phyloP scores from a whole-genome alignment of 1,140 invertebrate genomes.

The Drosophila persimilis region DNA sequence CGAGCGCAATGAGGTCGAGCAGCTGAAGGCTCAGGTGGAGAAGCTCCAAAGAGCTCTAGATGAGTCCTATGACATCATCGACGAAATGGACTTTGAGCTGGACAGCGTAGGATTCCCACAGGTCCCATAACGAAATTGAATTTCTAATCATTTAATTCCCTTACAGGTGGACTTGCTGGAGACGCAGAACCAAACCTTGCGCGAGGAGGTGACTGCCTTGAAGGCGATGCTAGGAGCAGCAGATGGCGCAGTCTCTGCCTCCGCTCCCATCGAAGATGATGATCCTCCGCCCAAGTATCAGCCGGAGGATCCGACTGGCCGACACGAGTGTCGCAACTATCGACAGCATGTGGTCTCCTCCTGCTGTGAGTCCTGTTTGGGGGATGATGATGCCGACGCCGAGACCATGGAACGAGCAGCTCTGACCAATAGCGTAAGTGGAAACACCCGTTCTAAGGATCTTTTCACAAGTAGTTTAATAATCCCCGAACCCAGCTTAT shows the following conservation, averaged over 20 bases:
- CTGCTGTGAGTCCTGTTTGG: slow-evolving; percentile 31
- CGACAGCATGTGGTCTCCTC: slow-evolving; percentile 36
- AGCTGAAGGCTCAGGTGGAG: slow-evolving; percentile 54
- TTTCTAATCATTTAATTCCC: neutral
- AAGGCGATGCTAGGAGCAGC: slow-evolving; percentile 19
- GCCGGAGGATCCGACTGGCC: neutral
- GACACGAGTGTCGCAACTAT: slow-evolving; percentile 6
- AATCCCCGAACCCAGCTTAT: slow-evolving; percentile 37
- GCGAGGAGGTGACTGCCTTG: slow-evolving; percentile 54
- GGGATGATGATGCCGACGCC: slow-evolving; percentile 53
- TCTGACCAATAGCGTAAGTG: slow-evolving; percentile 69
- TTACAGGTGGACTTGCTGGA: slow-evolving; percentile 70
- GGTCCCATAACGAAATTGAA: no score
- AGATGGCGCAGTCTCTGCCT: neutral
- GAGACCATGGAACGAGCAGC: slow-evolving; percentile 63
- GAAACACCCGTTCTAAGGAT: no score
- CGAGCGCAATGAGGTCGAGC: slow-evolving; percentile 28
- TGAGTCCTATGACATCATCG: slow-evolving; percentile 78
- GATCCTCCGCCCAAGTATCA: slow-evolving; percentile 64
- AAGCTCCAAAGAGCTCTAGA: slow-evolving; percentile 68
- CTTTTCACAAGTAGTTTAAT: neutral
- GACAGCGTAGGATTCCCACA: slow-evolving; percentile 57
- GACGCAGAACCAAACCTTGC: slow-evolving; percentile 69
- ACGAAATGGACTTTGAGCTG: slow-evolving; percentile 80
- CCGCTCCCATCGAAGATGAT: slow-evolving; percentile 4